Evolutionary conservation across 2,888 invertebrate species (phyloP), one percentile per base, ranked within the genome.

Genomic region (Drosophila mercatorum): DNA sequence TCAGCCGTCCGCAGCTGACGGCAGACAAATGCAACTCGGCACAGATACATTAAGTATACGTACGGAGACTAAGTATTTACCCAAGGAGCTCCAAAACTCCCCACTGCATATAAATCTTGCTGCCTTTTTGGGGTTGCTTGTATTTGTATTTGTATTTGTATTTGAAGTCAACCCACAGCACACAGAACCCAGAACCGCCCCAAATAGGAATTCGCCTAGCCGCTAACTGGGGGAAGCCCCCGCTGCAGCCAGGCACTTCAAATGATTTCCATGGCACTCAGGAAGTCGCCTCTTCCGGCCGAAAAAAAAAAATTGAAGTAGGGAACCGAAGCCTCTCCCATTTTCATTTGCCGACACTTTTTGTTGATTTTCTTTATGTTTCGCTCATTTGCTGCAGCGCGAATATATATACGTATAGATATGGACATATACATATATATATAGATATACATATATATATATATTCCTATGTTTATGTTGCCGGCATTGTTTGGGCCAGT

Each of bases 201-300:
- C 65, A 80, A 64, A 56, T 47, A 60, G 36, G 78, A 59, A 51
- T 71, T 51, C 41, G 41, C 67, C 68, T 57, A 77, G 77, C 64
- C 41, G 40, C 43, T 62, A 38, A 57, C 57, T 52, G 69, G 68
- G 77, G 77, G 61, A 60, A 71, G 51, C 22, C 38, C 26, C 14
- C 78, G 64, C 74, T 65, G 49, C 56, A 56, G 52, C 43, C 61
- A 58, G 46, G 55, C 76, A 79, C 82, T 81, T 69, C 60, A 81
- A 80, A 82, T 76, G 65, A 78, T 81, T 75, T 83, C 68, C 78
- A 80, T 80, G 81, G 67, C 80, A 83, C 80, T 83, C 75, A 75
- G 81, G 83, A 83, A 83, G 81, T 80, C 71, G 70, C 71, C 74
- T 78, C 74, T 80, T 81, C 78, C 83, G 77, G 80, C 67, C 66